Percentiles rank a stretch among this genome's conserved stretches.
Evolutionary conservation across 2,888 invertebrate genomes (phyloP).

Genomic region (Meiosimyza decipiens): DNA sequence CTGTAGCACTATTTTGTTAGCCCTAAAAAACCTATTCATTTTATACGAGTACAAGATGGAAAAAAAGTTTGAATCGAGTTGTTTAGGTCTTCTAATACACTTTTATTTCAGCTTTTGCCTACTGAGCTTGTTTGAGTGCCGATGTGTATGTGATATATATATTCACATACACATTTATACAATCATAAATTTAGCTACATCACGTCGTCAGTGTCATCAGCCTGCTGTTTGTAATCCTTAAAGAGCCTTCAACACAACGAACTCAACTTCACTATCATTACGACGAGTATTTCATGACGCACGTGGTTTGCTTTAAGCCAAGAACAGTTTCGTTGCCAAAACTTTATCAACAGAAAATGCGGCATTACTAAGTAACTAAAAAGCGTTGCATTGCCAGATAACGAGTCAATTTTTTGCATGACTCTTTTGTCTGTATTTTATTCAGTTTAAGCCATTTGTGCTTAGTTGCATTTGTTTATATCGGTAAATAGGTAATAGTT

Average conservation of each 20-base stretch:
- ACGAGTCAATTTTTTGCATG: not conserved
- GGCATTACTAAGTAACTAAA: no score
- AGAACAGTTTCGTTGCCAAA: conserved; percentile 9
- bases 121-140: not conserved
- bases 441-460: no score
- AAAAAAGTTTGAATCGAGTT: no score
- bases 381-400: not conserved
- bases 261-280: not conserved
- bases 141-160: not conserved
- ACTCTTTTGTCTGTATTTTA: not conserved
- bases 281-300: not conserved
- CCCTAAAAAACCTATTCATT: no score
- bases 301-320: not conserved
- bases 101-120: no score
- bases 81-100: no score
- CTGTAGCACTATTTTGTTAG: no score
- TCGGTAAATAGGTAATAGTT: no score
- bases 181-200: conserved; percentile 21
- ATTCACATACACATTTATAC: not conserved
- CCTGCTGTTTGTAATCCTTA: conserved; percentile 12
- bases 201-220: conserved; percentile 28
- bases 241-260: conserved; percentile 1
- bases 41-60: no score
- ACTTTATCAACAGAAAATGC: conserved; percentile 14
- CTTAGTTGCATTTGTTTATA: no score